Percentiles rank a stretch among this genome's conserved stretches.
Evolutionary conservation across 2,888 invertebrate genomes (phyloP).

Genomic region (Tethea ocularis): DNA sequence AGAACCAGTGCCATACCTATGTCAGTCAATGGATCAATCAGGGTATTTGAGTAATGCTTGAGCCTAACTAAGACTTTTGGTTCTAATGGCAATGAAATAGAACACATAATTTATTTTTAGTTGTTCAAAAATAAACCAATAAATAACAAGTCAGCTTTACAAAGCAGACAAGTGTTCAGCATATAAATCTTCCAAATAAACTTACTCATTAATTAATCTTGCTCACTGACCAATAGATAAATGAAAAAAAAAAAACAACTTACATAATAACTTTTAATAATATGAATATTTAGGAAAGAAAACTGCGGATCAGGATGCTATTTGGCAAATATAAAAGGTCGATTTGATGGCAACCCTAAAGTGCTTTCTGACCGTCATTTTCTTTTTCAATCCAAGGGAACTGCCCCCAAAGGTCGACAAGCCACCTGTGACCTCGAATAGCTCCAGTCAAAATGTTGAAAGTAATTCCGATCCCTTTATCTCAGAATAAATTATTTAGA

Average conservation of each 20-base stretch:
- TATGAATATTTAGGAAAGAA: slow-evolving; percentile 25
- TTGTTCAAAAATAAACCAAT: too few relatives aligned
- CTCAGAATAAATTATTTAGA: not conserved
- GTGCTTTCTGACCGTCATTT: slow-evolving; percentile 67
- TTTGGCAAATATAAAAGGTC: slow-evolving; percentile 55
- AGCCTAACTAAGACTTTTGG: too few relatives aligned
- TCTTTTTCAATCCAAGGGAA: slow-evolving; percentile 68
- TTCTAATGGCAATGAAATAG: too few relatives aligned
- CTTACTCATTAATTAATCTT: not conserved
- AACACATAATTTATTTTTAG: too few relatives aligned
- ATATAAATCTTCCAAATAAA: too few relatives aligned
- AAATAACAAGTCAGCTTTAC: too few relatives aligned
- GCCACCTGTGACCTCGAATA: slow-evolving; percentile 56
- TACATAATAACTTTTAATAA: slow-evolving; percentile 31
- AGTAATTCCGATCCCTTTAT: slow-evolving; percentile 10
- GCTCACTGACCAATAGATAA: not conserved
- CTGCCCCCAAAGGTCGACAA: slow-evolving; percentile 58
- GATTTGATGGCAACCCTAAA: slow-evolving; percentile 57
- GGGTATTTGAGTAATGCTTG: too few relatives aligned
- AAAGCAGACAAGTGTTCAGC: too few relatives aligned
- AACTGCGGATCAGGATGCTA: slow-evolving; percentile 37
- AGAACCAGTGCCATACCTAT: too few relatives aligned
- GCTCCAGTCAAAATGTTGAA: slow-evolving; percentile 35
- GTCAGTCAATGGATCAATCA: too few relatives aligned
- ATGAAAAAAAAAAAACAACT: slow-evolving; percentile 18